These are phyloP conservation scores for Illadopsis cleaveri DNA, from an alignment of 2,113 vertebrate species.

Conservation along the genomic window DNA sequence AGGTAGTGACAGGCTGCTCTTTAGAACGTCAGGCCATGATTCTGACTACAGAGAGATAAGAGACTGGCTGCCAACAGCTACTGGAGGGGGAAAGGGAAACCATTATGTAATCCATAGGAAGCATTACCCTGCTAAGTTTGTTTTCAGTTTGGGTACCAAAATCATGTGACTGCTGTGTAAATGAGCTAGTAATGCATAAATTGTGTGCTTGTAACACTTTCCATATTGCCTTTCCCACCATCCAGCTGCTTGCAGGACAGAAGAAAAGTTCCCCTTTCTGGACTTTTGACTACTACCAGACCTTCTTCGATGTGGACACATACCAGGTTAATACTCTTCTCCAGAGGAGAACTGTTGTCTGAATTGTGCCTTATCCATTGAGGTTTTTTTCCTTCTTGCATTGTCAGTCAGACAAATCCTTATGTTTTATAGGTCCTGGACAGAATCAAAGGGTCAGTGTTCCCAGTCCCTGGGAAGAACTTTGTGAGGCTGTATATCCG, in stretches of 20 bases:
- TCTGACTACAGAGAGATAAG: neutral
- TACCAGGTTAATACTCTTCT: slow-evolving; percentile 77
- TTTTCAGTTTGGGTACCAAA: neutral
- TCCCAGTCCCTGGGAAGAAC: slow-evolving; percentile 93
- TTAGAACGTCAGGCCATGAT: neutral
- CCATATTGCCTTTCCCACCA: neutral
- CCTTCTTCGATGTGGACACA: slow-evolving; percentile 93
- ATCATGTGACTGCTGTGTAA: neutral
- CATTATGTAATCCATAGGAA: neutral
- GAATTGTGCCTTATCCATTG: neutral
- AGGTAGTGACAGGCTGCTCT: neutral
- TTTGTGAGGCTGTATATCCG: slow-evolving; percentile 90
- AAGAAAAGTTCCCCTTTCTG: slow-evolving; percentile 93
- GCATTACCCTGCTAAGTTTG: neutral
- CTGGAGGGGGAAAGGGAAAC: neutral
- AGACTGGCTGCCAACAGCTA: neutral
- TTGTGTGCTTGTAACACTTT: neutral
- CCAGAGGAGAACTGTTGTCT: neutral
- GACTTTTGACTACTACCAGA: slow-evolving; percentile 97
- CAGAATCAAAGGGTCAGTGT: slow-evolving; percentile 91
- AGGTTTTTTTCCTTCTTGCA: neutral
- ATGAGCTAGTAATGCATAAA: neutral
- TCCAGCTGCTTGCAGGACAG: slow-evolving; percentile 88
- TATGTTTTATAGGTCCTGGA: slow-evolving; percentile 82
- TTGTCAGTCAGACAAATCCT: neutral